Base-by-base conservation (phyloP, 1,140 invertebrate genomes). In the Uloborus diversus region DNA sequence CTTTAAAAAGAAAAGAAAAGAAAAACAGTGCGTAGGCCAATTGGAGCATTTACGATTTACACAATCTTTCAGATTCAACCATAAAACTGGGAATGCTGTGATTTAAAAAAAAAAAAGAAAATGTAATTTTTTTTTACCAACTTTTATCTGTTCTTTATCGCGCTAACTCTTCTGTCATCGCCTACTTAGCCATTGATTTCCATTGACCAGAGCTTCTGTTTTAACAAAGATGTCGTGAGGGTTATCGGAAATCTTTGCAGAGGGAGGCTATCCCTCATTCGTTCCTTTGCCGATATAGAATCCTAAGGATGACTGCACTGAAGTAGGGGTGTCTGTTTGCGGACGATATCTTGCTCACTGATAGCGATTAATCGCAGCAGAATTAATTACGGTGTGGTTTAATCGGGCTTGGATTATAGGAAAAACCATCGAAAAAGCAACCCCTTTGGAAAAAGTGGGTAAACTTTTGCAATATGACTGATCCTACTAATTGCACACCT, bases 151-250 rank as follows among this genome's bases (percentile, higher is more conserved):
- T n/a, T n/a, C n/a, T n/a, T n/a, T n/a, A n/a, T n/a, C n/a, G n/a
- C n/a, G n/a, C n/a, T n/a, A n/a, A n/a, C n/a, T n/a, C n/a, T n/a
- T n/a, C n/a, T n/a, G n/a, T n/a, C n/a, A 20, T 64, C 53, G 64
- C 71, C 59, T 75, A 75, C 59, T 75, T 75, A 59, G 37, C 71
- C 28, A 75, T 75, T 75, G 71, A 75, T 75, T 75, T 75, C 71
- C 71, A 51, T 64, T 75, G 71, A 33, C 71, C 57, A 23, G 25
- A 53, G 27, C 69, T 37, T 75, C 59, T 33, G 42, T 75, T 75
- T 62, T 64, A 75, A 75, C 57, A 62, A 62, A 73, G 69, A 75
- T 64, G 71, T 62, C 51, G 14, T 62, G 71, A 75, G 71, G n/a
- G 71, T 75, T 75, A 75, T 75, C 71, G 71, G 59, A 75, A 75